A percentile compares a stretch with the other conserved stretches of the same genome.
Conservation (phyloP, 2,888 invertebrate genomes). For the Dysmachus trigonus region DNA sequence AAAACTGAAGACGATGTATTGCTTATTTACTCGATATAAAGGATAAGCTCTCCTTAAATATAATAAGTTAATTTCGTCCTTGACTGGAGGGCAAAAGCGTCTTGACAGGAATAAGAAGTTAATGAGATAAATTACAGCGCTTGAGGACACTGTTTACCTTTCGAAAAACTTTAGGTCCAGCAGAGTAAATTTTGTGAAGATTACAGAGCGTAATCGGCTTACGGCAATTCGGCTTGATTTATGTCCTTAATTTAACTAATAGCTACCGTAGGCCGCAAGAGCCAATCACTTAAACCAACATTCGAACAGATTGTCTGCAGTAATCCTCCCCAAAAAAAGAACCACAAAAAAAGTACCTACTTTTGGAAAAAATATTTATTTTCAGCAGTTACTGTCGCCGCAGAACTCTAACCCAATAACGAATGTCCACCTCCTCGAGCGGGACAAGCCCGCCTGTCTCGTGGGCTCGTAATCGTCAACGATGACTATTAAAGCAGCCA, state of each 20-base stretch:
- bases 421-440: constrained; percentile 4
- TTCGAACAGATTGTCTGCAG: background rate
- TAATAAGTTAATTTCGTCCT: background rate
- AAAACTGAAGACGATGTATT: background rate
- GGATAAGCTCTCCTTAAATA: background rate
- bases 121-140: background rate
- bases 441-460: background rate
- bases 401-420: constrained; percentile 27
- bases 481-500: constrained; percentile 36
- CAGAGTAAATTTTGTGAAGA: background rate
- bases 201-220: constrained; percentile 3
- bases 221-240: background rate
- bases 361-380: background rate
- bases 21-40: background rate
- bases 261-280: constrained; percentile 30
- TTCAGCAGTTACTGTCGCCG: background rate
- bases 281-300: constrained; percentile 13
- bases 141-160: background rate
- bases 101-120: background rate
- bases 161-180: background rate
- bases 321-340: background rate
- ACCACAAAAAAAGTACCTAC: background rate
- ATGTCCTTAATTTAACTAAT: background rate
- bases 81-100: background rate
- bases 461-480: constrained; percentile 3